These are phyloP conservation scores for Furcula furcula DNA, from an alignment of 2,888 invertebrate species.

Conservation along the genomic window DNA sequence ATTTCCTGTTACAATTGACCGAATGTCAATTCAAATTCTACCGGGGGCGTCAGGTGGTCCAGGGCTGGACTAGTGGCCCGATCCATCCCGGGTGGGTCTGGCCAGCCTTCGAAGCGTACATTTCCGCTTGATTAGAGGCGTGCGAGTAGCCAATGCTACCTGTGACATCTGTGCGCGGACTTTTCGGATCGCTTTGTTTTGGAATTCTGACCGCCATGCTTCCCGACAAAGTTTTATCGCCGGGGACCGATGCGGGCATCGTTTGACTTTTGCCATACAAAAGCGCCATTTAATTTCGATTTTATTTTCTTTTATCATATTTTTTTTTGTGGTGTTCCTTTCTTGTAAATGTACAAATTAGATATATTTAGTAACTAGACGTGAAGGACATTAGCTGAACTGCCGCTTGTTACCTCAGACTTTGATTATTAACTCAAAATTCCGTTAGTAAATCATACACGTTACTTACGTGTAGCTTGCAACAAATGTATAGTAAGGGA, in stretches of 20 bases:
- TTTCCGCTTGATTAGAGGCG: constrained; percentile 78
- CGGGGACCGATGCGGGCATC: constrained; percentile 59
- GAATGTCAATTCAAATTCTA: constrained; percentile 52
- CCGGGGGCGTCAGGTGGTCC: constrained; percentile 38
- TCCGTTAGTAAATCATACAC: no score
- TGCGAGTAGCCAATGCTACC: constrained; percentile 64
- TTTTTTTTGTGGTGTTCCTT: no score
- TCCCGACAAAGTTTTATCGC: constrained; percentile 64
- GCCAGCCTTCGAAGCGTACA: constrained; percentile 63
- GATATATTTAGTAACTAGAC: no score
- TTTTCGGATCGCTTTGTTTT: constrained; percentile 71
- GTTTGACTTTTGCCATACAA: constrained; percentile 52
- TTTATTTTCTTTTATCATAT: constrained; percentile 31
- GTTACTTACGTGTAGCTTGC: no score
- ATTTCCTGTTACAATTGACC: constrained; percentile 51
- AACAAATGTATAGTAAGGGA: no score
- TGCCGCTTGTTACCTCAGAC: no score
- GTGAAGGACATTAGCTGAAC: no score
- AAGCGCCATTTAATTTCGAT: constrained; percentile 37
- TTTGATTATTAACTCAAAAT: no score
- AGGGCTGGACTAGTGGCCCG: constrained; percentile 9
- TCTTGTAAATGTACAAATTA: no score
- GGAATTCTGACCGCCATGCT: constrained; percentile 51
- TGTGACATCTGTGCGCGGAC: constrained; percentile 61
- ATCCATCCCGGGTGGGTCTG: constrained; percentile 38